phyloP scores from a whole-genome alignment of 2,888 invertebrate genomes.

The Anorthoa munda region DNA sequence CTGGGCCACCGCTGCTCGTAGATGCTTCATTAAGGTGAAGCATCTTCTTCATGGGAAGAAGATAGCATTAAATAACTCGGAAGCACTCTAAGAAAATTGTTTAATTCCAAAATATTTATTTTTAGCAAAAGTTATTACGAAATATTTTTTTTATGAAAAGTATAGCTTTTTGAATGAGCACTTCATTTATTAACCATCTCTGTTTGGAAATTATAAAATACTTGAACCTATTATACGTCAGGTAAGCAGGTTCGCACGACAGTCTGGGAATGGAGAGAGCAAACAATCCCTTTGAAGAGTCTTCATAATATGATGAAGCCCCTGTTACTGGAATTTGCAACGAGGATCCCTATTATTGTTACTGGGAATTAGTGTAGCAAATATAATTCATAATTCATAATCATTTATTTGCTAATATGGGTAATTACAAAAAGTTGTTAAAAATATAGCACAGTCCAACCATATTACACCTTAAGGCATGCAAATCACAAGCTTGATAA shows the following conservation, averaged over 20 bases:
- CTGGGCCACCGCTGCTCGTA: too few relatives aligned
- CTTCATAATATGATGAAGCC: constrained; percentile 4
- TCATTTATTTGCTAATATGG: too few relatives aligned
- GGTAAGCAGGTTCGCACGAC: constrained; percentile 16
- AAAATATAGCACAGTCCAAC: too few relatives aligned
- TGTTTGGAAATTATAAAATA: constrained; percentile 13
- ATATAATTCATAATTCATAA: too few relatives aligned
- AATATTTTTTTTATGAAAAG: not conserved
- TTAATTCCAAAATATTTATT: not conserved
- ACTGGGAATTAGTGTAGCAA: constrained; percentile 6
- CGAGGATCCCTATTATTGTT: not conserved
- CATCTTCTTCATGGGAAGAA: too few relatives aligned
- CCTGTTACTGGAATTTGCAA: constrained; percentile 17
- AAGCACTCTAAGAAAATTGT: not conserved
- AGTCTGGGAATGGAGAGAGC: not conserved
- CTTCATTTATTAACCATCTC: constrained; percentile 23
- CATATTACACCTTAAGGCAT: too few relatives aligned
- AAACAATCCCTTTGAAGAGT: constrained; percentile 26
- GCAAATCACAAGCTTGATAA: too few relatives aligned
- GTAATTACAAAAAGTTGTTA: too few relatives aligned
- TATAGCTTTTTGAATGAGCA: not conserved
- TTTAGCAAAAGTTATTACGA: too few relatives aligned
- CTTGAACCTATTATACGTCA: constrained; percentile 32
- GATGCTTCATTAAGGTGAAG: too few relatives aligned
- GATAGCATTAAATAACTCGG: too few relatives aligned